Evolutionary conservation across 2,797 vertebrate species (phyloP), one percentile per base, ranked within the genome.

Genomic region (Chelonia mydas): DNA sequence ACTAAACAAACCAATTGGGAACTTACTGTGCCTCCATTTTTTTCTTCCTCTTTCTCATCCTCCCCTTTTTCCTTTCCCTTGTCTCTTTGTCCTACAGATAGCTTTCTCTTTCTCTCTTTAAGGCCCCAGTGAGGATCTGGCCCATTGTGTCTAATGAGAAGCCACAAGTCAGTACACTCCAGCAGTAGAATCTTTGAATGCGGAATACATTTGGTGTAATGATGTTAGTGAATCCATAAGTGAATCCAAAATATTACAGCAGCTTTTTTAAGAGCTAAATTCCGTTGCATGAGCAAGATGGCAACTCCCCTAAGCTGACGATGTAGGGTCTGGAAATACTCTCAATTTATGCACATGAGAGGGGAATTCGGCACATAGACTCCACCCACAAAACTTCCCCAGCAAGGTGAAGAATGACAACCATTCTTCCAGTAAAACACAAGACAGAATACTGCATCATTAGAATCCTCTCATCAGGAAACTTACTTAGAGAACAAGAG

Each of bases 241-340:
- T 47, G 72, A 76, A 76, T 25, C 25, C 11, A 90, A 55, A 90
- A 23, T 15, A 8, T 68, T 33, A 78, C 51, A 90, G 90, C 25
- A 8, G 1, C 81, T 90, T 94, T 55, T 88, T 85, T 92, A 94
- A 86, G 72, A 88, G 31, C 61, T 86, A 88, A 94, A 90, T 21
- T 16, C 77, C 89, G 37, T 16, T 47, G 47, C 27, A 55, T 6
- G 76, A 49, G 47, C 86, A 93, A 87, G 25, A 2, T 79, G 91
- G 47, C 83, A 78, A 83, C 88, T 89, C 57, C 86, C 50, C 31
- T 88, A 84, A 87, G 4, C 2, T 92, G 65, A 93, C 91, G 78
- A 91, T 41, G 2, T 68, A 87, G 92, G 41, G 5, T 27, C 25
- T 47, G 25, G 72, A 45, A 27, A 76, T 47, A 15, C 25, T 45